A percentile compares a stretch with the other conserved stretches of the same genome.
Conservation (phyloP, 2,888 invertebrate genomes). For the Kryphioiulus occultus region DNA sequence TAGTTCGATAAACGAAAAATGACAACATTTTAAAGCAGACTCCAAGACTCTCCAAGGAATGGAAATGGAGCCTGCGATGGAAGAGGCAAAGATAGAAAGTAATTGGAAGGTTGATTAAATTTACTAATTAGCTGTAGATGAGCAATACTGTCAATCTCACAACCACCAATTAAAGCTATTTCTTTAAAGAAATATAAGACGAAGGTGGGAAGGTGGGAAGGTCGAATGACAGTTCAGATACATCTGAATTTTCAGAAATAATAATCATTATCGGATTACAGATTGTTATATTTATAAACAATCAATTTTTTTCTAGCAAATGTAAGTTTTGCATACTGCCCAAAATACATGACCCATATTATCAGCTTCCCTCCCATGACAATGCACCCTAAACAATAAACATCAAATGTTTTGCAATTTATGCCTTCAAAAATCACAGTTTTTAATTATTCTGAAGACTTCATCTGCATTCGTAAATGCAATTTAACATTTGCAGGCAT, state of each 20-base stretch:
- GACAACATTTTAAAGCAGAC: neutral
- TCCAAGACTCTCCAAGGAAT: neutral
- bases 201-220: neutral
- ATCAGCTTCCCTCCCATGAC: no score
- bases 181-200: neutral
- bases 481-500: no score
- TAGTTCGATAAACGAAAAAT: neutral
- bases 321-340: no score
- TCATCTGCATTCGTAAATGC: no score
- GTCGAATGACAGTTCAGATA: neutral
- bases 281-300: no score
- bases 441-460: no score
- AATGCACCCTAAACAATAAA: no score
- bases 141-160: slow-evolving; percentile 2
- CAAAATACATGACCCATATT: no score
- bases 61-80: neutral
- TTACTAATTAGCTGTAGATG: neutral
- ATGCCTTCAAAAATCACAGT: no score
- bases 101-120: neutral
- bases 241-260: neutral
- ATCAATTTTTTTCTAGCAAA: no score
- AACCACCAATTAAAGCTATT: neutral
- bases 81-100: neutral
- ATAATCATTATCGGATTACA: neutral
- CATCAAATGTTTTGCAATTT: no score